Evolutionary conservation across 2,797 vertebrate species (phyloP), one percentile per base, ranked within the genome.

Genomic region (Phrynocephalus guinanensis): DNA sequence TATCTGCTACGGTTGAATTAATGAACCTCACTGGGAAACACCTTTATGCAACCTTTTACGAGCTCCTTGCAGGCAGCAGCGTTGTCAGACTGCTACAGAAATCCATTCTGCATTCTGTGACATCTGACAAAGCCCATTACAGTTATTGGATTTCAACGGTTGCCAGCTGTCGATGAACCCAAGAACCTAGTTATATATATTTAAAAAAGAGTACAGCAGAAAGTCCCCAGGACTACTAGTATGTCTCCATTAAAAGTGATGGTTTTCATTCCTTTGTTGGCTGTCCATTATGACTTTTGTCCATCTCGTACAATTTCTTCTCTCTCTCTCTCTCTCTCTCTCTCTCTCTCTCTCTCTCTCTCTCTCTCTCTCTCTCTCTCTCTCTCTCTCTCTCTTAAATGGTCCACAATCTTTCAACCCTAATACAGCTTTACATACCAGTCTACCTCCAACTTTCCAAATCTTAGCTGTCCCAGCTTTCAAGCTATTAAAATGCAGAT

Each of bases 401-500:
- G 9, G 26, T 93, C 83, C 76, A 73, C 68, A 70, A 11, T 86
- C n/a, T 85, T 92, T 79, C 44, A 86, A 91, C 87, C 60, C 80
- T 89, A 81, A 91, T 52, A 77, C 11, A 92, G 44, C n/a, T 92
- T 81, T 77, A 52, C 78, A 13, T 81, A 86, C 7, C 91, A 85
- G 70, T 83, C 63, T 86, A 20, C 52, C 88, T 91, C 90, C 60
- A 90, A 60, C 84, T 93, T 95, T 86, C 44, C 82, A 92, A 26
- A 78, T 93, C 93, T 92, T 93, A 84, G 94, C 90, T 66, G 18
- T 44, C 22, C 38, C 10, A 9, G 73, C 9, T 76, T 76, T 48
- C 33, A 92, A 95, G 92, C 92, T 90, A 96, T 95, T 94, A 95
- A 96, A 96, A 96, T 96, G 89, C 92, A 92, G 92, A 95, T 95